Conservation (phyloP, 2,797 vertebrate species). For the Vultur gryphus region DNA sequence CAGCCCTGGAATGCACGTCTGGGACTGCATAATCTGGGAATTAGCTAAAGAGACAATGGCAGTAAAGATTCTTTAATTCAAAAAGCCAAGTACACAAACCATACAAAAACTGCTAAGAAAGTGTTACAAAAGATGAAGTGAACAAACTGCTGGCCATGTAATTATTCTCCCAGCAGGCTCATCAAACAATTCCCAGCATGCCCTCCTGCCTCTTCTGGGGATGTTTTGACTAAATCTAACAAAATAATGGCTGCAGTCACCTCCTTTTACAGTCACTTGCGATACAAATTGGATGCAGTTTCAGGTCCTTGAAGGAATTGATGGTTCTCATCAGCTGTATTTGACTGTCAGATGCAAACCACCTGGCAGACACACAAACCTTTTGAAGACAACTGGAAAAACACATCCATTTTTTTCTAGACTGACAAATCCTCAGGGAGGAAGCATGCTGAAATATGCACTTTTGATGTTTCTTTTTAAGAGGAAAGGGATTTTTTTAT, state of each 20-base stretch:
- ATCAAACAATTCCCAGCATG: slow-evolving; percentile 10
- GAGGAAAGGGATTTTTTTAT: not conserved
- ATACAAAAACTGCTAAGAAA: not conserved
- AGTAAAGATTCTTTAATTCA: not conserved
- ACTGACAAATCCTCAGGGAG: not conserved
- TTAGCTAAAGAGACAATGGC: not conserved
- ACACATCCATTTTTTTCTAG: not conserved
- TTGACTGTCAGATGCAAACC: not conserved
- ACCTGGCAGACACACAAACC: not conserved
- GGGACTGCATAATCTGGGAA: not conserved
- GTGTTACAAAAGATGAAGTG: not conserved
- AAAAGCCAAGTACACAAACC: not conserved
- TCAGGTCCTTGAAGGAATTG: not conserved
- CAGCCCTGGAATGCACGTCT: not conserved
- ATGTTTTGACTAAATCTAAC: slow-evolving; percentile 19
- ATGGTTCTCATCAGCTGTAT: not conserved
- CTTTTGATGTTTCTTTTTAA: not conserved
- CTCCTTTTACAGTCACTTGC: not conserved
- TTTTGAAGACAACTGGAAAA: not conserved
- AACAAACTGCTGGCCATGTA: not conserved
- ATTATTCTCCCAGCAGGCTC: slow-evolving; percentile 25
- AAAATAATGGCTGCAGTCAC: not conserved
- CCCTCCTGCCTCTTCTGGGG: not conserved
- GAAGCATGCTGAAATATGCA: not conserved
- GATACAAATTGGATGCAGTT: not conserved